Conservation (phyloP, 1,140 invertebrate species). For the Calosoma granatense region DNA sequence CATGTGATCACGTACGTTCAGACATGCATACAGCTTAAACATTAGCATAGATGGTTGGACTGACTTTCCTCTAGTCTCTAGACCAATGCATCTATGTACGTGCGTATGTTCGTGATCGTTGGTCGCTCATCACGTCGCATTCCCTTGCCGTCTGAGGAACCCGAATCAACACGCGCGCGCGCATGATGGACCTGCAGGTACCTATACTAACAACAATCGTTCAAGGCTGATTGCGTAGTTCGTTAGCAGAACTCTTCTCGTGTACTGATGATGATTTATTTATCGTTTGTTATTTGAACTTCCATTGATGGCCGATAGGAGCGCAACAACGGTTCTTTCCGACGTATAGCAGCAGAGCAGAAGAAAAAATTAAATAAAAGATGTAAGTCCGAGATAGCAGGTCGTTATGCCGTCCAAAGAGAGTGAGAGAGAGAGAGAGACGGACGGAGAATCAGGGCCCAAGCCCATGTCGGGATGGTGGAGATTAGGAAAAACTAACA, state of each 20-base stretch:
- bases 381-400: not conserved
- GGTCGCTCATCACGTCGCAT: no score
- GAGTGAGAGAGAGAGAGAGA: not conserved
- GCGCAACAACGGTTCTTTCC: slow-evolving; percentile 4
- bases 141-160: no score
- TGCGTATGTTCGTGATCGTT: no score
- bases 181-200: no score
- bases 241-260: not conserved
- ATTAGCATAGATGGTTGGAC: no score
- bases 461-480: not conserved
- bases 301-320: slow-evolving; percentile 8
- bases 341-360: not conserved
- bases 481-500: not conserved
- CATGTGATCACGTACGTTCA: no score
- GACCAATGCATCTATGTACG: no score
- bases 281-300: slow-evolving; percentile 9
- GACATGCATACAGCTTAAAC: no score
- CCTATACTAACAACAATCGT: not conserved
- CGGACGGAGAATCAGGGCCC: no score
- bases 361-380: not conserved
- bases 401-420: not conserved
- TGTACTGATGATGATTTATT: slow-evolving; percentile 8
- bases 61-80: no score
- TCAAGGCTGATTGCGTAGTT: slow-evolving; percentile 6
- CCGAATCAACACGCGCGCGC: no score